phyloP scores from a whole-genome alignment of 2,888 invertebrate genomes.

The Thyatira batis region DNA sequence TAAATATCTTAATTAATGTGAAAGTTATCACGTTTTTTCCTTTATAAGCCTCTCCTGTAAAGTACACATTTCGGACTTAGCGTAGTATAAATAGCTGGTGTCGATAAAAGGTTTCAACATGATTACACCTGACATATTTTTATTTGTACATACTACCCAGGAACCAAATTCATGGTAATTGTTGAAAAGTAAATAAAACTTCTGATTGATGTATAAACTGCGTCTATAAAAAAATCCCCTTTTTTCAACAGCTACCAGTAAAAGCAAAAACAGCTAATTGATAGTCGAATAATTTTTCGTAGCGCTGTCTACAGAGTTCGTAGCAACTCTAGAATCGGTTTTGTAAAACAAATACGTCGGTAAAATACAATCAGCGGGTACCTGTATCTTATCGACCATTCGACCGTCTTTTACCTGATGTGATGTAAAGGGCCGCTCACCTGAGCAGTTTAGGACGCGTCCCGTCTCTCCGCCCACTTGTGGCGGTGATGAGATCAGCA shows the following conservation, averaged over 20 bases:
- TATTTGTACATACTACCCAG: too few species aligned
- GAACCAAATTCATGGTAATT: too few species aligned
- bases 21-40: too few species aligned
- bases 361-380: slow-evolving; percentile 32
- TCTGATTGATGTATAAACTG: too few species aligned
- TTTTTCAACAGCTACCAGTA: background rate
- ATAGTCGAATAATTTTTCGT: slow-evolving; percentile 15
- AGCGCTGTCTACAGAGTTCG: slow-evolving; percentile 33
- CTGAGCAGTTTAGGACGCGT: slow-evolving; percentile 71
- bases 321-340: slow-evolving; percentile 24
- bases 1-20: too few species aligned
- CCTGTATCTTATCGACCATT: slow-evolving; percentile 68
- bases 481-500: slow-evolving; percentile 62
- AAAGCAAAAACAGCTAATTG: background rate
- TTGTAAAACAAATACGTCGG: slow-evolving; percentile 14
- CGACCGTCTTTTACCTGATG: slow-evolving; percentile 63
- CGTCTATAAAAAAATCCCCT: background rate
- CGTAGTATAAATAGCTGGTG: too few species aligned
- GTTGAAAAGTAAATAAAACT: too few species aligned
- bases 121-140: background rate
- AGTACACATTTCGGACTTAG: too few species aligned
- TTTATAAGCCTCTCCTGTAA: too few species aligned
- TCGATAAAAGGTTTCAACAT: background rate
- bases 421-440: slow-evolving; percentile 73
- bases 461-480: slow-evolving; percentile 75